phyloP scores from a whole-genome alignment of 2,888 invertebrate genomes.

The Pristionchus japonicus region DNA sequence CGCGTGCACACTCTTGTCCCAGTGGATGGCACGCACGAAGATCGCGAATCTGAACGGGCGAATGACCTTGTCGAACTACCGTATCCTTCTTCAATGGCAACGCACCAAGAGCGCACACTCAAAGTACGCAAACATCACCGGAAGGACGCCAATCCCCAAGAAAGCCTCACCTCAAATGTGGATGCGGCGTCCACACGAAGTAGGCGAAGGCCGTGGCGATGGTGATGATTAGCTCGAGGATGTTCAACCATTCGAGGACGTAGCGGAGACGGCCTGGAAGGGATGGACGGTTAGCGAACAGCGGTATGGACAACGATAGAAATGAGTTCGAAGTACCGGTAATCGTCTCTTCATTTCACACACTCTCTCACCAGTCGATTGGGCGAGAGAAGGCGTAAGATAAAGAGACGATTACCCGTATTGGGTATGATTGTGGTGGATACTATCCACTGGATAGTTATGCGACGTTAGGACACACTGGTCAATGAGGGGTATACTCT shows the following conservation, averaged over 20 bases:
- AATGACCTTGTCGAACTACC: not conserved
- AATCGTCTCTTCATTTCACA: too few relatives aligned
- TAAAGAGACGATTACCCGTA: too few relatives aligned
- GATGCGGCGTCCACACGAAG: not conserved
- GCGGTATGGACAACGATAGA: too few relatives aligned
- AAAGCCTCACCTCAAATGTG: not conserved
- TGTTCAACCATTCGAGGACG: not conserved
- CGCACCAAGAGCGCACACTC: not conserved
- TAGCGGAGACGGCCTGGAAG: not conserved
- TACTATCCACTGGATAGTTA: too few relatives aligned
- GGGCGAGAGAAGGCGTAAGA: too few relatives aligned
- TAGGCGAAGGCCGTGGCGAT: not conserved
- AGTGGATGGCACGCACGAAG: slow-evolving; percentile 16
- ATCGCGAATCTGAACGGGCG: not conserved
- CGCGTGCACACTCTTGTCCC: slow-evolving; percentile 45
- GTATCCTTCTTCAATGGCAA: not conserved
- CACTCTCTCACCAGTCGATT: too few relatives aligned
- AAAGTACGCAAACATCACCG: not conserved
- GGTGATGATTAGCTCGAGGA: slow-evolving; percentile 33
- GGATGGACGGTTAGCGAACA: too few relatives aligned
- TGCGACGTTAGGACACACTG: too few relatives aligned
- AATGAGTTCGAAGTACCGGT: too few relatives aligned
- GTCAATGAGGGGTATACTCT: too few relatives aligned
- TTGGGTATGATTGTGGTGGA: too few relatives aligned
- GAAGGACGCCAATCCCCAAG: not conserved